Percentiles rank a stretch among this genome's conserved stretches.
Conservation (phyloP, 2,797 vertebrate genomes). For the Phoeniculus purpureus region DNA sequence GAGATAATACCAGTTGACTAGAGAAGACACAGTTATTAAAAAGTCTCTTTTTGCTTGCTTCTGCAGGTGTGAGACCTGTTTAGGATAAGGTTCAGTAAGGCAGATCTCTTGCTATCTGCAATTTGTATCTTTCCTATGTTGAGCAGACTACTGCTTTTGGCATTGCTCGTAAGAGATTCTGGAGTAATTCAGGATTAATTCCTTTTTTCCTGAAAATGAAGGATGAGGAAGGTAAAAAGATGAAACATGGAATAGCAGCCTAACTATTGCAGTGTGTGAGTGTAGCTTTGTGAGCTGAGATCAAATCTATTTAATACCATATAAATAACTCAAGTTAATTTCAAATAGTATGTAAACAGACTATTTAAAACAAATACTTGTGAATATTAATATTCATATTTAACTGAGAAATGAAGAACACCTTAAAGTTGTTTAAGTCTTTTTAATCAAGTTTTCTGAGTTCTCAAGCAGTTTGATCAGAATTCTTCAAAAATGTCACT, state of each 20-base stretch:
- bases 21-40: neutral
- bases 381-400: neutral
- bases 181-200: neutral
- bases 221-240: neutral
- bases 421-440: neutral
- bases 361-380: constrained; percentile 27
- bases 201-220: neutral
- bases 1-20: neutral
- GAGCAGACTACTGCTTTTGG: neutral
- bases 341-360: neutral
- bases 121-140: neutral
- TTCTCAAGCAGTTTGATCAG: neutral
- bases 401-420: neutral
- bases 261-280: neutral
- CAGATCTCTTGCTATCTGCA: neutral
- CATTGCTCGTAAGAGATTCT: neutral
- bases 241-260: neutral
- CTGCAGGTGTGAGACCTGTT: neutral
- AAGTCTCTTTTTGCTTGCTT: neutral
- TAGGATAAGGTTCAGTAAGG: neutral
- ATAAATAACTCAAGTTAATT: neutral
- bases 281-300: neutral
- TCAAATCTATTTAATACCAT: neutral
- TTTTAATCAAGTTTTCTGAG: neutral
- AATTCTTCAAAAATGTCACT: neutral